Evolutionary conservation across 1,140 invertebrate species (phyloP), one percentile per base, ranked within the genome.

Genomic region (Campoletis sonorensis): DNA sequence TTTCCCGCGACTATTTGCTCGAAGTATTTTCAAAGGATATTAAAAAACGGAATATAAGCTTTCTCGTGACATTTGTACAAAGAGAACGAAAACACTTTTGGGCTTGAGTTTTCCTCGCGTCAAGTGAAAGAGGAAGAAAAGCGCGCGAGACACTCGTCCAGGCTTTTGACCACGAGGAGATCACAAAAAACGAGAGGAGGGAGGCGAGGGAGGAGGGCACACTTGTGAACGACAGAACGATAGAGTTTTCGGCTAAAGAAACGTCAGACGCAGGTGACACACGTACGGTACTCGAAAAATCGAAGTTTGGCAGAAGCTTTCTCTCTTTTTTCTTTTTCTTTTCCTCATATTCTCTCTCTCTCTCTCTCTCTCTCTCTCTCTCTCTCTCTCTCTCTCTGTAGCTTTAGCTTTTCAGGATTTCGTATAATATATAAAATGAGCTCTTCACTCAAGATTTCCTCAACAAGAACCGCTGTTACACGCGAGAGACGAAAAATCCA

Each of bases 231-330:
- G 72, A 75, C 49, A 75, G 61, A 64, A 18, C 49, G 72, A 75
- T 26, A 75, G 61, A 64, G 33, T 64, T 79, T 67, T 54, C 40
- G 54, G 64, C 40, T 4, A 58, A 23, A 61, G 78, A 80, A 27
- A 61, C 80, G 83, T 83, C 83, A 82, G 27, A 49, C 15, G 79
- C 84, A 84, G 83, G 79, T 83, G 84, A 82, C 80, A 81, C 73
- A 61, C 80, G n/a, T 16, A n/a, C 11, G 16, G 71, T 82, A 81
- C 80, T 85, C 72, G 80, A 83, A 82, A 75, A 75, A 54, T 75
- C 72, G 13, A 75, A 75, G 45, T 75, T 54, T 23, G 72, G 49
- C 45, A 75, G 45, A 45, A 27, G 23, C 13, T 23, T 64, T 49
- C 58, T 49, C 58, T 49, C 4, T 4, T 23, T n/a, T 26, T 7